These are phyloP conservation scores for Aspidiotus destructor DNA, from an alignment of 2,888 invertebrate species.

Conservation along the genomic window DNA sequence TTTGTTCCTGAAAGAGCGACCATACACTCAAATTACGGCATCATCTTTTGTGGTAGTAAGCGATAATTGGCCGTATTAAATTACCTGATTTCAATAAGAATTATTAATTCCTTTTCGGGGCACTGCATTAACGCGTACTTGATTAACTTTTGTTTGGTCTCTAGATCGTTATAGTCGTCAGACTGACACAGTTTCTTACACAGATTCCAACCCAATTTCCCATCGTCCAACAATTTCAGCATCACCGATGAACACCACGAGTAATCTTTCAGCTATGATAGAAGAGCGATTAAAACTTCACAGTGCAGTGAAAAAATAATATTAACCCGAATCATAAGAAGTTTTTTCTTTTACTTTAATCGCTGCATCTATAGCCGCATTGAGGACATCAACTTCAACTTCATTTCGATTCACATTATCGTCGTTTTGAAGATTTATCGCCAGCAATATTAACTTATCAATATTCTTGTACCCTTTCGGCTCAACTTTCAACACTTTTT, in stretches of 20 bases:
- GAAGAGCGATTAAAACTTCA: background rate
- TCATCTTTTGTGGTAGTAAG: too few species aligned
- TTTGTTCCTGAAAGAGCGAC: constrained; percentile 16
- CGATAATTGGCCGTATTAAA: background rate
- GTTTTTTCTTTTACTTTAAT: background rate
- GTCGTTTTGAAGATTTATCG: constrained; percentile 14
- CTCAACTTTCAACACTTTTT: constrained; percentile 20
- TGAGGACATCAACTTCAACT: constrained; percentile 17
- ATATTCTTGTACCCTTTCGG: constrained; percentile 22
- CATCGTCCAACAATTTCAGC: constrained; percentile 9
- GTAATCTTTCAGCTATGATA: constrained; percentile 15
- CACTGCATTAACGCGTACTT: constrained; percentile 22
- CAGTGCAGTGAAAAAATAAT: background rate
- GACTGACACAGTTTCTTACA: constrained; percentile 23
- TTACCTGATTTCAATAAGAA: constrained; percentile 20
- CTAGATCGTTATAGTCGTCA: constrained; percentile 25
- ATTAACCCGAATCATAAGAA: background rate
- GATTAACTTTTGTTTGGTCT: constrained; percentile 24
- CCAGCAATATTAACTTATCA: constrained; percentile 14
- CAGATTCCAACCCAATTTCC: constrained; percentile 13
- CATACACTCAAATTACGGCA: background rate
- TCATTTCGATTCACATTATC: background rate
- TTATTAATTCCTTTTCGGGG: constrained; percentile 14
- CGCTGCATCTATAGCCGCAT: constrained; percentile 12
- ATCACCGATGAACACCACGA: constrained; percentile 20